These are phyloP conservation scores for Rhizomys pruinosus DNA, from an alignment of 2,113 vertebrate genomes.

Conservation along the genomic window DNA sequence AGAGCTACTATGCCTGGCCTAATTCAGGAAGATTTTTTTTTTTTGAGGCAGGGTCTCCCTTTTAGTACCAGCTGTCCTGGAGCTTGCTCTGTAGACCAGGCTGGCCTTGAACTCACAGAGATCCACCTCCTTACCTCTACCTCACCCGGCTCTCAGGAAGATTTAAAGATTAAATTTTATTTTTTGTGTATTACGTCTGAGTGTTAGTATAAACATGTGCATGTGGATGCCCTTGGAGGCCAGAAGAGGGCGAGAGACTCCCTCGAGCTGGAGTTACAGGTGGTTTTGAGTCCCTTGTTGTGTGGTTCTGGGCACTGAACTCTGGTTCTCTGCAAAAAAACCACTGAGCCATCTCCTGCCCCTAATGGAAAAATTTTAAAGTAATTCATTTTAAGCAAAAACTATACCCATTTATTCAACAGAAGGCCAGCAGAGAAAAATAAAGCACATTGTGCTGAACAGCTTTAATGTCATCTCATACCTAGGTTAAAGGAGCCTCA, in stretches of 20 bases:
- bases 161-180: too few relatives aligned
- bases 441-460: neutral
- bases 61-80: too few relatives aligned
- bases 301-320: neutral
- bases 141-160: too few relatives aligned
- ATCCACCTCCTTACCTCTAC: too few relatives aligned
- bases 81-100: too few relatives aligned
- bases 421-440: neutral
- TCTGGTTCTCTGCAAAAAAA: neutral
- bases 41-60: too few relatives aligned
- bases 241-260: neutral
- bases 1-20: neutral
- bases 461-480: too few relatives aligned
- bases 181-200: neutral
- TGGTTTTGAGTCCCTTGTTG: neutral
- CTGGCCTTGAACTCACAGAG: too few relatives aligned
- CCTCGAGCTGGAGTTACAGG: neutral
- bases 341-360: neutral
- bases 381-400: conserved; percentile 13
- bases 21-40: neutral
- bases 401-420: neutral
- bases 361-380: neutral
- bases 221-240: neutral
- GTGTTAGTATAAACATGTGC: neutral
- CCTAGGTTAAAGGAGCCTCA: too few relatives aligned